Percentiles rank a stretch among this genome's conserved stretches.
phyloP scores from a whole-genome alignment of 2,113 vertebrate species.

The Corynorhinus townsendii region DNA sequence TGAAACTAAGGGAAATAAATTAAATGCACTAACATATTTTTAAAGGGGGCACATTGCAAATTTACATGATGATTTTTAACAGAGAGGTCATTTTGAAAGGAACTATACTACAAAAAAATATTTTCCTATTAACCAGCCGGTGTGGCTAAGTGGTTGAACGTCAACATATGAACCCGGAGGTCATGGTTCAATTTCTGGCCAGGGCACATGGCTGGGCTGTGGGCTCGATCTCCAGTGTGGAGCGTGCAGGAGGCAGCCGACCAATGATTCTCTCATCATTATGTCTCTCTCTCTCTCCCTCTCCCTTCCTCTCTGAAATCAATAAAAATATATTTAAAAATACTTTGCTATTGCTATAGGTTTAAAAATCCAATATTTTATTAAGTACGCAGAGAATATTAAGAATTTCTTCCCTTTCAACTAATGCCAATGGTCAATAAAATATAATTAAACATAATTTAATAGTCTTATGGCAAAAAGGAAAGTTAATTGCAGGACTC shows the following conservation, averaged over 20 bases:
- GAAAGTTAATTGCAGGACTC: not conserved
- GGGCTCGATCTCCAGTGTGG: too few relatives aligned
- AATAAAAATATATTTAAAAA: not conserved
- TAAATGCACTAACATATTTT: not conserved
- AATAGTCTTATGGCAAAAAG: not conserved
- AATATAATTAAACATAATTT: not conserved
- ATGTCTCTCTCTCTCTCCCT: too few relatives aligned
- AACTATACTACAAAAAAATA: not conserved
- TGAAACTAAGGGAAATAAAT: not conserved
- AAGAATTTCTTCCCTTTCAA: not conserved
- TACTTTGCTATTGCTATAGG: not conserved
- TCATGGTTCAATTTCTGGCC: too few relatives aligned
- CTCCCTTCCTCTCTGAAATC: too few relatives aligned
- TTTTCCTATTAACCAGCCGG: not conserved
- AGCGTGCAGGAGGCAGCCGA: too few relatives aligned
- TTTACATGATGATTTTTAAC: not conserved
- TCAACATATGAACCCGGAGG: too few relatives aligned
- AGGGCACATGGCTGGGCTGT: too few relatives aligned
- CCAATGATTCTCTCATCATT: too few relatives aligned
- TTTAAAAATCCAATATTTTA: not conserved
- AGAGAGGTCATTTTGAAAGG: not conserved
- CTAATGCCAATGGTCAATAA: not conserved
- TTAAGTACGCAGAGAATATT: not conserved
- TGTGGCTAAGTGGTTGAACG: too few relatives aligned
- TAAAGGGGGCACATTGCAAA: not conserved